Conservation (phyloP, 2,888 invertebrate species). For the Thymelicus lineola region DNA sequence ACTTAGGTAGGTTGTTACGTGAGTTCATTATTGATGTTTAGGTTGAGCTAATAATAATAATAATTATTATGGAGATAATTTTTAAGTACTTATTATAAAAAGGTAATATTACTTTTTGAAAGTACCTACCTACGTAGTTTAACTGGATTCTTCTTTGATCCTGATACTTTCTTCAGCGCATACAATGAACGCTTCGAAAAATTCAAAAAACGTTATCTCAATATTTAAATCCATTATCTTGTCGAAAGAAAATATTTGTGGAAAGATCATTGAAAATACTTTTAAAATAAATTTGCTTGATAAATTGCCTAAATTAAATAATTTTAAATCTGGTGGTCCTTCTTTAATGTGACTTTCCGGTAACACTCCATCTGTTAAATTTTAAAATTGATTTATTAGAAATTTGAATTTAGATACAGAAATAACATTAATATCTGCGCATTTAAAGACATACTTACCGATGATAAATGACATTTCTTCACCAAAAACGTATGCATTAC, state of each 20-base stretch:
- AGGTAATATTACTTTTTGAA: too few relatives aligned
- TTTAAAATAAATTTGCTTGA: slow-evolving; percentile 63
- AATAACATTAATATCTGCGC: not conserved
- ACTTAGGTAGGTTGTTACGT: too few relatives aligned
- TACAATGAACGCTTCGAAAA: slow-evolving; percentile 83
- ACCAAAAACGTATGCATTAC: slow-evolving; percentile 65
- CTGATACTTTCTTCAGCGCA: slow-evolving; percentile 71
- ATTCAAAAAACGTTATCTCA: slow-evolving; percentile 85
- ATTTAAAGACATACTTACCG: slow-evolving; percentile 52
- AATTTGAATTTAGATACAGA: not conserved
- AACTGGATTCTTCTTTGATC: slow-evolving; percentile 51
- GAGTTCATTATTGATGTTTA: too few relatives aligned
- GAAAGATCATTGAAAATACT: slow-evolving; percentile 76
- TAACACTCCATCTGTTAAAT: slow-evolving; percentile 21
- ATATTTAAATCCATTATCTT: slow-evolving; percentile 78
- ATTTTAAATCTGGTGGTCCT: slow-evolving; percentile 48
- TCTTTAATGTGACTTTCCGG: slow-evolving; percentile 3
- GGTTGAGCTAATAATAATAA: too few relatives aligned
- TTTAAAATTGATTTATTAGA: not conserved
- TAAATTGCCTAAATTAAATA: slow-evolving; percentile 71
- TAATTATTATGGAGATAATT: too few relatives aligned
- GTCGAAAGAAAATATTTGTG: slow-evolving; percentile 63
- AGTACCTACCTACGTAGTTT: slow-evolving; percentile 8
- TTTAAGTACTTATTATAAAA: too few relatives aligned
- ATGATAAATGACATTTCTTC: slow-evolving; percentile 65